Conservation (phyloP, 2,888 invertebrate species). For the Eilema griseolum region DNA sequence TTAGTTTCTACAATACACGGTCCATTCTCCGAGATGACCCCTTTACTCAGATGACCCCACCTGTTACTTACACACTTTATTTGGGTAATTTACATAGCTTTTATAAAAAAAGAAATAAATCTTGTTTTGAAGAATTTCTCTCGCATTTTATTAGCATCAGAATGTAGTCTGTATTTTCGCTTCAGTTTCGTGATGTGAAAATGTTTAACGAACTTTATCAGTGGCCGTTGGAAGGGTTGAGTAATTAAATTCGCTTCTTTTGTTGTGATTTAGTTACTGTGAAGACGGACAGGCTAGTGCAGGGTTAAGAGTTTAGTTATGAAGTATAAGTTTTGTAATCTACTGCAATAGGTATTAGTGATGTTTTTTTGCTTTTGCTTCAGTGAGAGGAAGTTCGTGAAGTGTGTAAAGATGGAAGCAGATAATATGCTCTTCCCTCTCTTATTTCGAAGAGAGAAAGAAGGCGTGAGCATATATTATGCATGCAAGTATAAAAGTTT, state of each 20-base stretch:
- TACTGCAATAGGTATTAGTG: not conserved
- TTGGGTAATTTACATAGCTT: constrained; percentile 59
- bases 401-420: not conserved
- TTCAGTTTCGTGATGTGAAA: constrained; percentile 48
- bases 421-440: too few relatives aligned
- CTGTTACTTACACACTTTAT: constrained; percentile 69
- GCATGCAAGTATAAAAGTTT: not conserved
- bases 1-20: constrained; percentile 48
- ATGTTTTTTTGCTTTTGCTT: not conserved
- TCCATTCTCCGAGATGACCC: constrained; percentile 64
- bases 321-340: not conserved
- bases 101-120: constrained; percentile 46
- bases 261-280: constrained; percentile 35
- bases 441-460: too few relatives aligned
- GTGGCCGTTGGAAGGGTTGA: constrained; percentile 44
- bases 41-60: constrained; percentile 76
- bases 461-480: too few relatives aligned
- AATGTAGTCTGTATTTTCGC: constrained; percentile 53
- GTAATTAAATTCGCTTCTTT: constrained; percentile 49
- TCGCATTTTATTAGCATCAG: constrained; percentile 64
- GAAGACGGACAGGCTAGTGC: constrained; percentile 17
- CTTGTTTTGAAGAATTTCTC: constrained; percentile 49
- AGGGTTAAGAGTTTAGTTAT: constrained; percentile 14
- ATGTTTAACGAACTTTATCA: constrained; percentile 31
- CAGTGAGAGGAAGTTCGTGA: not conserved